Evolutionary conservation across 1,140 invertebrate species (phyloP), one percentile per base, ranked within the genome.

Genomic region (Hetaerina americana): DNA sequence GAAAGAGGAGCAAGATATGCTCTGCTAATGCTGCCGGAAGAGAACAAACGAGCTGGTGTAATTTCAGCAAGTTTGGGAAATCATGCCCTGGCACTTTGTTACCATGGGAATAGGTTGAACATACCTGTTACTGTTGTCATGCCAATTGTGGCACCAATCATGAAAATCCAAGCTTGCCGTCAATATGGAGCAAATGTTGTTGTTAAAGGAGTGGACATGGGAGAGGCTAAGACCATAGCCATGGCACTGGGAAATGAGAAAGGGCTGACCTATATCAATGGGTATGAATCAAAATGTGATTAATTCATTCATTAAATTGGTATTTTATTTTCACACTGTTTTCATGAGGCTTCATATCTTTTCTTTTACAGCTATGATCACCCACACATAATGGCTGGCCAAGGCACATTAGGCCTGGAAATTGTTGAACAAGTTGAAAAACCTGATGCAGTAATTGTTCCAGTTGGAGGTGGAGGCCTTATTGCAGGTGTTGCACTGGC

Each of bases 61-160:
- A 93, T 97, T 72, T 93, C 95, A 5, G 95, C 95, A 0, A 95
- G 93, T 12, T 84, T 96, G 31, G 95, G 95, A 0, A 97, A 97
- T 79, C 95, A 97, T 81, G 95, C 95, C 0, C 84, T 92, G 69
- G 95, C 91, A 0, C 81, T 98, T 8, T 88, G 88, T 72, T 97
- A 95, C 79, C 95, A 97, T 78, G 95, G 94, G 0, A 83, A 88
- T 74, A 84, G 87, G 72, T 82, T 97, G 0, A 85, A 86, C 5
- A 90, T 97, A 66, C 90, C 92, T 0, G 90, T 95, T 0, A 96
- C 93, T 0, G 95, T 98, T 1, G 92, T 98, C 0, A 97, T 97
- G 95, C 95, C 95, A 0, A 87, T 90, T 15, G 86, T 92, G 0
- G 93, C 93, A 0, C 92, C 93, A 0, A 92, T 97, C 66, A 97